Percentiles rank a stretch among this genome's conserved stretches.
Conservation (phyloP, 2,888 invertebrate genomes). For the Dasypogon diadema region DNA sequence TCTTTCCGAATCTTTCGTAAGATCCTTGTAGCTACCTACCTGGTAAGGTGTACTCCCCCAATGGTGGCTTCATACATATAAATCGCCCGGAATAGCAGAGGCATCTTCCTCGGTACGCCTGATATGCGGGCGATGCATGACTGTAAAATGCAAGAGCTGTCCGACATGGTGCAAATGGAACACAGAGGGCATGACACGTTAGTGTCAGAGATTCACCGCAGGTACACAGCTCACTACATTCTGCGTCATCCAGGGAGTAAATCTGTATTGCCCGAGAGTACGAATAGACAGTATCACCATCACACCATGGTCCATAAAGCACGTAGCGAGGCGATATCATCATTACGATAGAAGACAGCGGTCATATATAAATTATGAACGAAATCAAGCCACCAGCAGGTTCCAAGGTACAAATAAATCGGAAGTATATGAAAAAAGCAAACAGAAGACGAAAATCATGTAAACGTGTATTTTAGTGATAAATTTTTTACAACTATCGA, state of each 20-base stretch:
- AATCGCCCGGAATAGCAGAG: conserved; percentile 92
- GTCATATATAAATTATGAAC: conserved; percentile 17
- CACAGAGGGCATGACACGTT: conserved; percentile 89
- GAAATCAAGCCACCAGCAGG: background rate
- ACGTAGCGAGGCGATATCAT: background rate
- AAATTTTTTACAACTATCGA: conserved; percentile 47
- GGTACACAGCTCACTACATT: conserved; percentile 91
- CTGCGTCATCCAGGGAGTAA: conserved; percentile 79
- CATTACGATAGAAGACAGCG: conserved; percentile 1
- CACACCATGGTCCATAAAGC: background rate
- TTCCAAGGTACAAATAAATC: background rate
- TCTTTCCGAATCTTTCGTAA: background rate
- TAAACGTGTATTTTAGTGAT: conserved; percentile 20
- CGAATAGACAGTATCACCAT: background rate
- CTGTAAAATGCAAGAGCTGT: conserved; percentile 90
- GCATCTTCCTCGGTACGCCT: conserved; percentile 89
- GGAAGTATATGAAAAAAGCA: conserved; percentile 26
- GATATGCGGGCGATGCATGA: conserved; percentile 90
- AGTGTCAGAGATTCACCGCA: conserved; percentile 83
- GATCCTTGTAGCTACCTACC: conserved; percentile 60
- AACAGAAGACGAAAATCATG: conserved; percentile 29
- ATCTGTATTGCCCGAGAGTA: conserved; percentile 60
- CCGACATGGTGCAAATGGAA: conserved; percentile 87
- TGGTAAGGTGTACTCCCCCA: conserved; percentile 71
- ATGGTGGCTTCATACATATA: conserved; percentile 89